Percentiles rank a stretch among this genome's conserved stretches.
These are phyloP conservation scores for Rapana venosa DNA, from an alignment of 2,888 invertebrate species.

Conservation along the genomic window DNA sequence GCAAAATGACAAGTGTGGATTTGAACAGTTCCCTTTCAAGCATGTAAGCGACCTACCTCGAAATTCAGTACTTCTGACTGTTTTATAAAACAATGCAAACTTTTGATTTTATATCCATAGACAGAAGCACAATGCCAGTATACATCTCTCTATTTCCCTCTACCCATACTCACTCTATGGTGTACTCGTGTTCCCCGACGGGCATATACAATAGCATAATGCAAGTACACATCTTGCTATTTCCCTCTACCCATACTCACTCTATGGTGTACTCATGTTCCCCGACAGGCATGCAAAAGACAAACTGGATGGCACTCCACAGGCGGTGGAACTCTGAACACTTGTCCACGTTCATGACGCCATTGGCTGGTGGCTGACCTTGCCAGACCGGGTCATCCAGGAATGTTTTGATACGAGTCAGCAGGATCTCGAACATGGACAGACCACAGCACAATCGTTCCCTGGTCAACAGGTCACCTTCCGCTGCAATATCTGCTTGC, in stretches of 20 bases:
- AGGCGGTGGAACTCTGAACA: slow-evolving; percentile 96
- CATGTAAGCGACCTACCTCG: too few relatives aligned
- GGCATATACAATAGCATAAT: slow-evolving; percentile 83
- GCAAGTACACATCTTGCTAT: neutral
- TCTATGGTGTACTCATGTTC: slow-evolving; percentile 91
- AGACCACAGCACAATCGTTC: slow-evolving; percentile 98
- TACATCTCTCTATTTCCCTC: neutral
- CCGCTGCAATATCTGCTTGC: slow-evolving; percentile 96
- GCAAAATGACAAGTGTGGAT: too few relatives aligned
- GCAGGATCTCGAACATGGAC: slow-evolving; percentile 96
- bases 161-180: slow-evolving; percentile 75
- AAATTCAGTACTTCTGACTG: too few relatives aligned
- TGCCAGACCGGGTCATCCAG: slow-evolving; percentile 87
- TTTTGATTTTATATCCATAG: too few relatives aligned
- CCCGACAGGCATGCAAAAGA: slow-evolving; percentile 97
- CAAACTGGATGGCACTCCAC: slow-evolving; percentile 99
- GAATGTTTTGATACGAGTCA: slow-evolving; percentile 91
- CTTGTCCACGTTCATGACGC: slow-evolving; percentile 97
- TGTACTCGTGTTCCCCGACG: slow-evolving; percentile 95
- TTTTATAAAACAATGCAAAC: too few relatives aligned
- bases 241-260: neutral
- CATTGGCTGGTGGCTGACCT: slow-evolving; percentile 87
- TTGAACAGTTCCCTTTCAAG: too few relatives aligned
- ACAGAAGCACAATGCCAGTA: too few relatives aligned
- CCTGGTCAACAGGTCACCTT: slow-evolving; percentile 96